Evolutionary conservation across 2,113 vertebrate species (phyloP).

Genomic region (Geococcyx californianus): DNA sequence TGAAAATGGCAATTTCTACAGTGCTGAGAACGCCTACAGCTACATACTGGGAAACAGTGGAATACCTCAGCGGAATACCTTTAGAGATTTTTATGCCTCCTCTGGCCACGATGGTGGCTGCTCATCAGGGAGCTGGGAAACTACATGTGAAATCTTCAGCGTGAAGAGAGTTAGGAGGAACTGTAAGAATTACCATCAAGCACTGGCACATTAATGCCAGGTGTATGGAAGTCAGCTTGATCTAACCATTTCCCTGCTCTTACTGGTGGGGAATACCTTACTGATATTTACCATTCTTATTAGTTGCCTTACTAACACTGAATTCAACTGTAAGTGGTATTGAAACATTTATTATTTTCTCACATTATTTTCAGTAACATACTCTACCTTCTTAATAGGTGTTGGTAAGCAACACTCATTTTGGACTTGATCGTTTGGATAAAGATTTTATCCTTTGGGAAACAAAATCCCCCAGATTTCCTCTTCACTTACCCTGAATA

Average conservation of each 20-base stretch:
- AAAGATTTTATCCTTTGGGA: neutral
- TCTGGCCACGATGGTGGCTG: neutral
- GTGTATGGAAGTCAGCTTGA: neutral
- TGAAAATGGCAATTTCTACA: neutral
- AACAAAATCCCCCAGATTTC: neutral
- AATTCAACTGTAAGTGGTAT: neutral
- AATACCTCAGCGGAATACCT: neutral
- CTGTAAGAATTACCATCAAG: neutral
- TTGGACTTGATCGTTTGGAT: neutral
- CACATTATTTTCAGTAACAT: neutral
- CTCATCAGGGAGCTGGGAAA: fast-evolving
- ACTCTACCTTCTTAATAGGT: neutral
- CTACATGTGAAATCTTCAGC: fast-evolving
- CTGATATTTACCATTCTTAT: neutral
- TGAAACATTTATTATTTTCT: neutral
- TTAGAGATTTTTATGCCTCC: neutral
- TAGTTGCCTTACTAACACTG: neutral
- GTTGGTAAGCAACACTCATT: neutral
- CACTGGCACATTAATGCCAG: fast-evolving
- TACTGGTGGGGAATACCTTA: neutral
- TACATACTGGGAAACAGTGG: neutral
- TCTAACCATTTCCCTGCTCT: neutral
- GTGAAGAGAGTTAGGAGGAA: neutral
- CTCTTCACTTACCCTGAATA: neutral
- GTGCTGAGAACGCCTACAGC: neutral